Conservation (phyloP, 2,888 invertebrate species). For the Conchocele bisecta region DNA sequence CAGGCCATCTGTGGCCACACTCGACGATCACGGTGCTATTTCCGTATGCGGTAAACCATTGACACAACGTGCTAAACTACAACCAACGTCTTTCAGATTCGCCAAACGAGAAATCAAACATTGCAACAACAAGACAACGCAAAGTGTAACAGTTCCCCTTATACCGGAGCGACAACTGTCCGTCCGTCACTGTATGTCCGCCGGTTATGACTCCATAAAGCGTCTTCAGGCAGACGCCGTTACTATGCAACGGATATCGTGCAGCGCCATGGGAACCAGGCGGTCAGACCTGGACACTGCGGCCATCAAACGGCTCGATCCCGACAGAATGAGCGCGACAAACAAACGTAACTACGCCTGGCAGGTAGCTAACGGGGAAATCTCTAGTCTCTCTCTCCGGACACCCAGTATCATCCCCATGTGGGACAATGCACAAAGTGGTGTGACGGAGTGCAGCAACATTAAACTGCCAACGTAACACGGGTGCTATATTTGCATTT, state of each 20-base stretch:
- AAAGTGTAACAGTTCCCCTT: neutral
- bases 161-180: neutral
- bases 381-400: constrained; percentile 52
- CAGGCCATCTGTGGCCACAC: constrained; percentile 38
- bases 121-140: neutral
- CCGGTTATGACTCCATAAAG: constrained; percentile 39
- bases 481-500: neutral
- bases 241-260: neutral
- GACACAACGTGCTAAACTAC: constrained; percentile 33
- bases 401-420: constrained; percentile 59
- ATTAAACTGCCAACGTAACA: constrained; percentile 32
- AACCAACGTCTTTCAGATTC: constrained; percentile 47
- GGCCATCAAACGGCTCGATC: constrained; percentile 39
- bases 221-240: constrained; percentile 35
- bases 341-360: constrained; percentile 53
- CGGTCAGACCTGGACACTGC: too few relatives aligned
- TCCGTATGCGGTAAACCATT: constrained; percentile 13
- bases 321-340: constrained; percentile 46
- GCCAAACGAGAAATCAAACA: constrained; percentile 15
- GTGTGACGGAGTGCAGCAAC: constrained; percentile 23
- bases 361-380: constrained; percentile 57
- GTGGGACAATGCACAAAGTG: constrained; percentile 49
- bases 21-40: constrained; percentile 32
- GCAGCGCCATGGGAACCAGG: too few relatives aligned
- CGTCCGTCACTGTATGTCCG: constrained; percentile 25